Conservation (phyloP, 2,888 invertebrate species). For the Cephus sareptanus region DNA sequence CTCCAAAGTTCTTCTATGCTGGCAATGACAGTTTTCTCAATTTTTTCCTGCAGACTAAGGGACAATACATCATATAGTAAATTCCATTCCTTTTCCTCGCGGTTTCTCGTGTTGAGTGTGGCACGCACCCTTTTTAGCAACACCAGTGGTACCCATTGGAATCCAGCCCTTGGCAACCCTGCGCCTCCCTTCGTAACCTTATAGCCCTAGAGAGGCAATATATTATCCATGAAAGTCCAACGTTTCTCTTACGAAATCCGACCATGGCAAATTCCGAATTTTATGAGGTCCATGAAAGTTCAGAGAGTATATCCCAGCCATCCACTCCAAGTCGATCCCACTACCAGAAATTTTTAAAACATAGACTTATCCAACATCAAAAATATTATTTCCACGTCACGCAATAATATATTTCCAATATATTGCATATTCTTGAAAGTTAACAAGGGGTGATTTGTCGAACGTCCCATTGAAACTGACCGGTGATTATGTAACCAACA, state of each 20-base stretch:
- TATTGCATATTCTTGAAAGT: background rate
- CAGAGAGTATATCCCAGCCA: background rate
- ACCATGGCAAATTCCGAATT: background rate
- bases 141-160: background rate
- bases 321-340: background rate
- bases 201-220: background rate
- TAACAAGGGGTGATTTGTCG: too few relatives aligned
- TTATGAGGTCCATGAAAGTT: background rate
- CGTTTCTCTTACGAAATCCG: background rate
- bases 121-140: background rate
- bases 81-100: background rate
- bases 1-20: background rate
- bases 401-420: background rate
- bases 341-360: background rate
- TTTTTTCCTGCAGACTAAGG: constrained; percentile 5
- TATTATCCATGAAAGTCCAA: background rate
- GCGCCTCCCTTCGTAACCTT: background rate
- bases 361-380: background rate
- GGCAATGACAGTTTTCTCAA: background rate
- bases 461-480: background rate
- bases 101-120: background rate
- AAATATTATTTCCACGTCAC: background rate
- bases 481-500: background rate
- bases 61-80: background rate
- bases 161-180: background rate